A percentile compares a stretch with the other conserved stretches of the same genome.
phyloP scores from a whole-genome alignment of 2,888 invertebrate species.

The Seira musarum region DNA sequence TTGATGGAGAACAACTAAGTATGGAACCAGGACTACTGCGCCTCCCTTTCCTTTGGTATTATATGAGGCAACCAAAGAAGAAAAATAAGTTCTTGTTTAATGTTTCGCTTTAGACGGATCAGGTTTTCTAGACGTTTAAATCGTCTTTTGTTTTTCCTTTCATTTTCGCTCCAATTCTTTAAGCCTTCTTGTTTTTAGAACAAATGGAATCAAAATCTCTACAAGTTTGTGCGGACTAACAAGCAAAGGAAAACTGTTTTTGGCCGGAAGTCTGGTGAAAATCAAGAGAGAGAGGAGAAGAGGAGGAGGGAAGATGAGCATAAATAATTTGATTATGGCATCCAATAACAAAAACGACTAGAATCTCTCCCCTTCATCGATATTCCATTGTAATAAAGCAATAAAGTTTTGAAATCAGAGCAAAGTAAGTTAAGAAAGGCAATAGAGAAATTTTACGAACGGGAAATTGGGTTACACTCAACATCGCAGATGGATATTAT shows the following conservation, averaged over 20 bases:
- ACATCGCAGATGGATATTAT: slow-evolving; percentile 3
- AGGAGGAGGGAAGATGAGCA: slow-evolving; percentile 11
- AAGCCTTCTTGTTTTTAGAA: neutral
- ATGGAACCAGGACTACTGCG: no score
- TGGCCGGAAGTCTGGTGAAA: slow-evolving; percentile 11
- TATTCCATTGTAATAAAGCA: neutral
- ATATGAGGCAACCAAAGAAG: no score
- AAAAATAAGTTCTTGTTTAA: neutral
- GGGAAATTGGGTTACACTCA: slow-evolving; percentile 2
- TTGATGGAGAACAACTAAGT: slow-evolving; percentile 5
- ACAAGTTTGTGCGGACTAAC: neutral
- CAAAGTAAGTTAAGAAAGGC: slow-evolving; percentile 4
- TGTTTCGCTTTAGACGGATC: neutral
- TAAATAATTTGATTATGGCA: slow-evolving; percentile 30
- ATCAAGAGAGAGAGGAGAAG: neutral
- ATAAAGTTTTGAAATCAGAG: neutral
- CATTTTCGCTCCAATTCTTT: slow-evolving; percentile 20
- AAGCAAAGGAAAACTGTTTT: slow-evolving; percentile 13
- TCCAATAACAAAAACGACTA: slow-evolving; percentile 16
- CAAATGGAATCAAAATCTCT: slow-evolving; percentile 8
- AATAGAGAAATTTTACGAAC: neutral
- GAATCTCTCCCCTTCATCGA: neutral
- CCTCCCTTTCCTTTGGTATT: no score
- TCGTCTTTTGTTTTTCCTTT: neutral
- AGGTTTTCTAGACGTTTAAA: neutral